Evolutionary conservation across 2,113 vertebrate species (phyloP).

Genomic region (Cavia aperea): DNA sequence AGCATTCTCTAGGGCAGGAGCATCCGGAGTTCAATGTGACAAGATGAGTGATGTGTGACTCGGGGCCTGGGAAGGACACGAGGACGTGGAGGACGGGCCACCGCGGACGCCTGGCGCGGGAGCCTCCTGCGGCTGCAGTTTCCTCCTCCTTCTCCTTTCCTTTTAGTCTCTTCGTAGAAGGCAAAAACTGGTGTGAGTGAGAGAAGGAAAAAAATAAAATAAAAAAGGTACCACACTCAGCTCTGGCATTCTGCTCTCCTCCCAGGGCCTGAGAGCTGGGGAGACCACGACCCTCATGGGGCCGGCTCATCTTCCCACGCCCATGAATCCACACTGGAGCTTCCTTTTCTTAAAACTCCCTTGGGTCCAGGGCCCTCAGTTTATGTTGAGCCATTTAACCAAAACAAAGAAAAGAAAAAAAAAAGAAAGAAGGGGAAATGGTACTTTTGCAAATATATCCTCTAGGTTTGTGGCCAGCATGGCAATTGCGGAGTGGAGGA

Average conservation of each 20-base stretch:
- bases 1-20: constrained; percentile 96
- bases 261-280: neutral
- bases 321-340: neutral
- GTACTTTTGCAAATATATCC: fast-evolving
- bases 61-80: constrained; percentile 92
- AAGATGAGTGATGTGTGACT: constrained; percentile 98
- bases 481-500: fast-evolving
- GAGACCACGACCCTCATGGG: fast-evolving
- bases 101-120: constrained; percentile 79
- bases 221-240: neutral
- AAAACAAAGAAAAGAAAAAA: neutral
- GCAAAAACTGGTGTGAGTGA: constrained; percentile 44
- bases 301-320: fast-evolving
- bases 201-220: constrained; percentile 38
- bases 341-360: fast-evolving
- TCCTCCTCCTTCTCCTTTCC: constrained; percentile 41
- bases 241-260: neutral
- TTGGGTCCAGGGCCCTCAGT: fast-evolving
- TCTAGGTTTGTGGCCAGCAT: fast-evolving
- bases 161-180: constrained; percentile 63
- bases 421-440: neutral
- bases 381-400: neutral
- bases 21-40: constrained; percentile 99
- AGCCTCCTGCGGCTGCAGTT: constrained; percentile 60
- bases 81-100: constrained; percentile 88